These are phyloP conservation scores for Operophtera brumata DNA, from an alignment of 2,888 invertebrate genomes.

Conservation along the genomic window DNA sequence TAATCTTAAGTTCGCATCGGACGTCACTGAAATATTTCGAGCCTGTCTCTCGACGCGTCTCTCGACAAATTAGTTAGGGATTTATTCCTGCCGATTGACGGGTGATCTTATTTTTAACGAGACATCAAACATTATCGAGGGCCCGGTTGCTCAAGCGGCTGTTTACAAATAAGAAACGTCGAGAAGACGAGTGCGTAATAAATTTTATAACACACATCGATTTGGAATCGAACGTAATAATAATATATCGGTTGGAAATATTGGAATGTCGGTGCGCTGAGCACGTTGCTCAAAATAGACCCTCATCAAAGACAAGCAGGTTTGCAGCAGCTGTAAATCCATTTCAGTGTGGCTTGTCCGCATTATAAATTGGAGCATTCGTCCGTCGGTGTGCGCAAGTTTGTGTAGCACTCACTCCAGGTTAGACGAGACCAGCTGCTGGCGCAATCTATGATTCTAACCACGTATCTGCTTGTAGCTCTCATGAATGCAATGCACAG, in stretches of 20 bases:
- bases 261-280: slow-evolving; percentile 77
- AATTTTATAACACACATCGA: slow-evolving; percentile 79
- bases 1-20: slow-evolving; percentile 59
- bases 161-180: slow-evolving; percentile 77
- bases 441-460: slow-evolving; percentile 15
- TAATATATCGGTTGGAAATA: slow-evolving; percentile 78
- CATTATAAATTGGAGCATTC: slow-evolving; percentile 76
- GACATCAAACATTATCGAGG: slow-evolving; percentile 78
- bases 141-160: slow-evolving; percentile 70
- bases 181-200: slow-evolving; percentile 77
- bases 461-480: slow-evolving; percentile 35
- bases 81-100: slow-evolving; percentile 74
- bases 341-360: slow-evolving; percentile 78
- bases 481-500: slow-evolving; percentile 35
- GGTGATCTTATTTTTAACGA: slow-evolving; percentile 76
- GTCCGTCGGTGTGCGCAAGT: slow-evolving; percentile 41
- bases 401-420: slow-evolving; percentile 38
- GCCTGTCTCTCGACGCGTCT: slow-evolving; percentile 63
- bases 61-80: slow-evolving; percentile 76
- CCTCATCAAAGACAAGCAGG: slow-evolving; percentile 80
- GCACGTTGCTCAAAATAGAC: slow-evolving; percentile 76
- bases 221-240: slow-evolving; percentile 76
- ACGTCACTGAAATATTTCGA: slow-evolving; percentile 66
- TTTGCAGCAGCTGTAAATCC: slow-evolving; percentile 81
- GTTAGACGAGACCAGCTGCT: slow-evolving; percentile 20